These are phyloP conservation scores for Carcharodon carcharias DNA, from an alignment of 2,797 vertebrate genomes.

Conservation along the genomic window DNA sequence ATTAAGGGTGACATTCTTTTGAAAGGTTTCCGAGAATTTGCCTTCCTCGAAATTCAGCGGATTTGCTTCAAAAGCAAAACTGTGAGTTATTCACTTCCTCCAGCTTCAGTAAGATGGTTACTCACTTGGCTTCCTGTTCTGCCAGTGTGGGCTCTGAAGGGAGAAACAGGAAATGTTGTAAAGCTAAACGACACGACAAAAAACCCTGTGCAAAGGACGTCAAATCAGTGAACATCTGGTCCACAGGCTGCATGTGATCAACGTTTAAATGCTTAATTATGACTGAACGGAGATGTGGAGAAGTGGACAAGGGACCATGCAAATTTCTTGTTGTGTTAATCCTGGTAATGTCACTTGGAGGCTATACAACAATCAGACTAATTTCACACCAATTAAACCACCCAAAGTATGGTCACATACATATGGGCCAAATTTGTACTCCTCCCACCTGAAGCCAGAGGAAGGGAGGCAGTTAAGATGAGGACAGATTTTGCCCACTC, in stretches of 20 bases:
- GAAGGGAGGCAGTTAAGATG: too few relatives aligned
- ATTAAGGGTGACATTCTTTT: not conserved
- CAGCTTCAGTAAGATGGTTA: not conserved
- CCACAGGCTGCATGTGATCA: not conserved
- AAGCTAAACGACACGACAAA: not conserved
- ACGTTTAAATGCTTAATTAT: not conserved
- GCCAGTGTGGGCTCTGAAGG: not conserved
- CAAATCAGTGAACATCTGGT: not conserved
- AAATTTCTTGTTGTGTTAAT: not conserved
- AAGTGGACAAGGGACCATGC: not conserved
- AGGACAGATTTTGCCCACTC: too few relatives aligned
- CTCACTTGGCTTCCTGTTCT: not conserved
- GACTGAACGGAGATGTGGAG: not conserved
- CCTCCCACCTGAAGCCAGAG: too few relatives aligned
- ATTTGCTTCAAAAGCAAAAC: not conserved
- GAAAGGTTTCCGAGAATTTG: not conserved
- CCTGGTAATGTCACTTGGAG: too few relatives aligned
- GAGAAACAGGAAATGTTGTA: not conserved
- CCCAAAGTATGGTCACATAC: too few relatives aligned
- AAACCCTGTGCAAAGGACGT: not conserved
- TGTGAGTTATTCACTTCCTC: not conserved
- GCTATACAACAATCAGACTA: too few relatives aligned
- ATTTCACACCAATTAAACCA: too few relatives aligned
- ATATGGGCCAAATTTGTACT: too few relatives aligned
- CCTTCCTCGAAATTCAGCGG: not conserved